Conservation (phyloP, 2,113 vertebrate genomes). For the Microcebus ravelobensis region DNA sequence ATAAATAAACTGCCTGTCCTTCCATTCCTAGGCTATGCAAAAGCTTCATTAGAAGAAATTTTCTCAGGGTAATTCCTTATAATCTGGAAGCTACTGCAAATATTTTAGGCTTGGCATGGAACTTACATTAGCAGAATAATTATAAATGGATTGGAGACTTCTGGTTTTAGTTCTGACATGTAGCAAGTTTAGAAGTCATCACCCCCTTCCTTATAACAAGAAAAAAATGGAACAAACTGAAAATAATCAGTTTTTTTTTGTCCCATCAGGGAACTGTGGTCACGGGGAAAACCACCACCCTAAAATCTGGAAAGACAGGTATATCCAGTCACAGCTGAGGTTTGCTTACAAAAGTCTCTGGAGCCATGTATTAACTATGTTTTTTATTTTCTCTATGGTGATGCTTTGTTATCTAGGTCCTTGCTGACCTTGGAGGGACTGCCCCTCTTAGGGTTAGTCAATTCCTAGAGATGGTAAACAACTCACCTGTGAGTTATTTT, state of each 20-base stretch:
- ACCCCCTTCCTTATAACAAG: background rate
- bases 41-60: conserved; percentile 29
- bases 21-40: background rate
- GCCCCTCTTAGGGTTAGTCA: background rate
- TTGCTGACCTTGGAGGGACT: background rate
- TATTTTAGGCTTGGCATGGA: background rate
- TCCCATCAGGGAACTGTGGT: background rate
- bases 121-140: conserved; percentile 11
- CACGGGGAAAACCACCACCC: background rate
- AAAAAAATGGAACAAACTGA: background rate
- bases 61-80: background rate
- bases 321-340: background rate
- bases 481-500: background rate
- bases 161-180: background rate
- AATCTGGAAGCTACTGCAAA: background rate
- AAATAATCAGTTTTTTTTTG: conserved; percentile 8
- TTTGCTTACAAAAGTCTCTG: background rate
- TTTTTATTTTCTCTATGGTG: conserved; percentile 4
- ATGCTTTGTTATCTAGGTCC: background rate
- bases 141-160: conserved; percentile 29
- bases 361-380: background rate
- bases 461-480: background rate
- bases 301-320: background rate
- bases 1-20: conserved; percentile 22
- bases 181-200: background rate